Base-by-base conservation (phyloP, 2,888 invertebrate genomes). In the Tetragonula carbonaria region DNA sequence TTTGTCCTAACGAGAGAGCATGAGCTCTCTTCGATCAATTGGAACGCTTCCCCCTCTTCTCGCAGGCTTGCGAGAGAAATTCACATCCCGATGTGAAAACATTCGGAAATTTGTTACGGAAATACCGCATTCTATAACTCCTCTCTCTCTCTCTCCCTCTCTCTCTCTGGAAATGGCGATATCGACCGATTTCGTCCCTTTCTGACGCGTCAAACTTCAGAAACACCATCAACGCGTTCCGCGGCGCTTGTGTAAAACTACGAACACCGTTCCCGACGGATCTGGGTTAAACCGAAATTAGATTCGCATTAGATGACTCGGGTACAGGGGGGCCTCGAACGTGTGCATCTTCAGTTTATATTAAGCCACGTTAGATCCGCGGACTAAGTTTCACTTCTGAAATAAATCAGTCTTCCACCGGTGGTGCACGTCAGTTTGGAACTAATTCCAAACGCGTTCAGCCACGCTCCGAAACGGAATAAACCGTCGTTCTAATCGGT, bases 31-130 rank as follows among this genome's bases (percentile, higher is more conserved):
- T 38, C 66, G 38, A 14, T 28, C 55, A 2, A 50, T 38, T n/a
- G 65, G 38, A 11, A 59, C 59, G 45, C 78, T 53, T 28, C 23
- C 38, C 72, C 71, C 53, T n/a, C 23, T n/a, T 62, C 6, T 5
- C 62, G 50, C n/a, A 3, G 23, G 18, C 53, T 38, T 6, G 18
- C 21, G 53, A 6, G 21, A 8, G 57, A 23, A 67, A 50, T 28
- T 18, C 45, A 45, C 45, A 8, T 45, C 2, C 18, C 28, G 13
- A 3, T 4, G 21, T 45, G 66, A 66, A 50, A 67, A 67, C 51
- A 80, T 72, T 80, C 33, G 38, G 66, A 59, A 79, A 72, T 80
- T 80, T 72, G 57, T 79, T 72, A 45, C 8, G 16, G 18, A 45
- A 63, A 57, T 65, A 45, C 59, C 45, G 38, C 21, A 18, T 23